phyloP scores from a whole-genome alignment of 2,113 vertebrate genomes.

The Stegastes partitus region DNA sequence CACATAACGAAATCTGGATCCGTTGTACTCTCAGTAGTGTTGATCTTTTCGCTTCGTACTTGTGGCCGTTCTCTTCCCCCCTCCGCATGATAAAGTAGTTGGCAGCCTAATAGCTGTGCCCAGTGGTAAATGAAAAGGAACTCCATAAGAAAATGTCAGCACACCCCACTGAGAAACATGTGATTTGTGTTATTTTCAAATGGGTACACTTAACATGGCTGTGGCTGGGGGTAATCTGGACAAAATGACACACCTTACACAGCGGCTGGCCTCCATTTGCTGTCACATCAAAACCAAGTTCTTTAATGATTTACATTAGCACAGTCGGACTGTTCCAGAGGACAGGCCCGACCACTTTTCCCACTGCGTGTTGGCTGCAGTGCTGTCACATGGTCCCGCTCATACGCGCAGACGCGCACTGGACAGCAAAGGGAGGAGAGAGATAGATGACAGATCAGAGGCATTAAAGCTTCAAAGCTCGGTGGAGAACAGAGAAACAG shows the following conservation, averaged over 20 bases:
- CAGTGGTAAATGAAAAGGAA: slow-evolving; percentile 28
- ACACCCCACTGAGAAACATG: slow-evolving; percentile 13
- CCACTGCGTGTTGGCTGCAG: slow-evolving; percentile 31
- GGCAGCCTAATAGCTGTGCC: background rate
- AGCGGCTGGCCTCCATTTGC: slow-evolving; percentile 40
- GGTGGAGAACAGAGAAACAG: slow-evolving; percentile 55
- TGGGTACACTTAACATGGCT: slow-evolving; percentile 15
- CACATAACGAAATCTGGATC: slow-evolving; percentile 1
- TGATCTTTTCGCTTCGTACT: slow-evolving; percentile 15
- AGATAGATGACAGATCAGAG: slow-evolving; percentile 72
- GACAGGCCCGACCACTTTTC: slow-evolving; percentile 27
- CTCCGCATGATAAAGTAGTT: slow-evolving; percentile 14
- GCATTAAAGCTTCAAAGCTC: slow-evolving; percentile 71
- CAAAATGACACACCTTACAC: slow-evolving; percentile 36
- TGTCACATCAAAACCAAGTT: slow-evolving; percentile 3
- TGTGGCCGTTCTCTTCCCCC: background rate
- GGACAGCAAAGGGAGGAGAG: slow-evolving; percentile 61
- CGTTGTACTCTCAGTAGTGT: background rate
- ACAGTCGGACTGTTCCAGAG: slow-evolving; percentile 29
- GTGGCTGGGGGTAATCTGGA: slow-evolving; percentile 26
- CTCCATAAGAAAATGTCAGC: background rate
- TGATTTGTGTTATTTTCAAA: slow-evolving; percentile 41
- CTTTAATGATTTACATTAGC: slow-evolving; percentile 51
- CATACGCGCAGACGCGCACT: slow-evolving; percentile 24
- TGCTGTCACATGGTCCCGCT: slow-evolving; percentile 51